Conservation (phyloP, 2,797 vertebrate genomes). For the Delichon dasypus region DNA sequence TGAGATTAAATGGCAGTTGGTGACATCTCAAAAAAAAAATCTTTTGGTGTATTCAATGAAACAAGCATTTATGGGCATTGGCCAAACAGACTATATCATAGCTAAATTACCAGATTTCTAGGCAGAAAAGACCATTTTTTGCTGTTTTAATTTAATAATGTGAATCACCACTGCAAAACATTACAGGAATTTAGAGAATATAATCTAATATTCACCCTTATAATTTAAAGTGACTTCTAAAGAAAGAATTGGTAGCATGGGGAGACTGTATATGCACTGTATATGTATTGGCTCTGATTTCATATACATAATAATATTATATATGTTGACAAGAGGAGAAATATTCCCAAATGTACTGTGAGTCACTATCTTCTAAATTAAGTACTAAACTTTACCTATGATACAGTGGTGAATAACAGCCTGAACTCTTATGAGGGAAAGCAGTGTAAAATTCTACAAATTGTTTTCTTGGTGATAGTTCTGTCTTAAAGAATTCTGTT, state of each 20-base stretch:
- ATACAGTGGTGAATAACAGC: not conserved
- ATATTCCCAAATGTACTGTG: not conserved
- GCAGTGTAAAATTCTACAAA: not conserved
- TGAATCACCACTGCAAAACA: conserved; percentile 24
- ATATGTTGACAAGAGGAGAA: not conserved
- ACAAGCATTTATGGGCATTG: not conserved
- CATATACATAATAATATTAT: not conserved
- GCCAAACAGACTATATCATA: not conserved
- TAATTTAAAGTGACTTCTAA: conserved; percentile 8
- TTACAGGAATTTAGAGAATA: conserved; percentile 26
- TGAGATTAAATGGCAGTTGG: not conserved
- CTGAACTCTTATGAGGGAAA: not conserved
- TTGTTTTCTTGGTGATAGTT: not conserved
- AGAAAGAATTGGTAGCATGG: not conserved
- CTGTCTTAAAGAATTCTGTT: not conserved
- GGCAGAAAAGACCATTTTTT: conserved; percentile 40
- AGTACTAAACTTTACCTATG: not conserved
- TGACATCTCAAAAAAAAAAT: not conserved
- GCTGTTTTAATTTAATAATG: conserved; percentile 18
- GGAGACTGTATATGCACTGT: not conserved
- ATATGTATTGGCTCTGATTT: not conserved
- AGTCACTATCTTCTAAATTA: not conserved
- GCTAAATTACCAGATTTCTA: conserved; percentile 60
- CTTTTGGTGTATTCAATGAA: not conserved
- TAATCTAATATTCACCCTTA: conserved; percentile 40